Conservation (phyloP, 1,140 invertebrate genomes). For the Drosophila triauraria region DNA sequence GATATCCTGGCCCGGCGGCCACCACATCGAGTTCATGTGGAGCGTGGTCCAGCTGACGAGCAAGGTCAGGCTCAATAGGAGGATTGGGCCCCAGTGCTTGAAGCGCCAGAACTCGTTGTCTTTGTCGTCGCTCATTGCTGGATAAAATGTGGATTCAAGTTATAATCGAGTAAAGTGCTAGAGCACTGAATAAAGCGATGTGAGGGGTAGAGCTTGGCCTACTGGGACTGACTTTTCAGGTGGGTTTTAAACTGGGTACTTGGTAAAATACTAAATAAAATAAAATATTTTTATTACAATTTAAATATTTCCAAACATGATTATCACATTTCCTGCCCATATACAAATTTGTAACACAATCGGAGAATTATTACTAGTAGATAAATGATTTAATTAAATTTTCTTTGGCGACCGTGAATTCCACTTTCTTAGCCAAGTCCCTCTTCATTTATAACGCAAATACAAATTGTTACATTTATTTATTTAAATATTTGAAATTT, state of each 20-base stretch:
- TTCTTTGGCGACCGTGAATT: too few species aligned
- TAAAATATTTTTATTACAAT: too few species aligned
- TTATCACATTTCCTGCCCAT: background rate
- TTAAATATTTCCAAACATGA: too few species aligned
- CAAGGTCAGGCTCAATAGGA: background rate
- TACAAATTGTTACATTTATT: too few species aligned
- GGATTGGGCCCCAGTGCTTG: slow-evolving; percentile 56
- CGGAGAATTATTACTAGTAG: background rate
- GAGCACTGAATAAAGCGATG: background rate
- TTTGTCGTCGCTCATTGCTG: background rate
- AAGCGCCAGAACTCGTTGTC: slow-evolving; percentile 37
- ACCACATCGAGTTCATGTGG: slow-evolving; percentile 48
- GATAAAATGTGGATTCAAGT: background rate
- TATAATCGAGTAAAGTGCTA: background rate
- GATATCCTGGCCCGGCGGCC: slow-evolving; percentile 2
- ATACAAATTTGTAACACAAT: background rate
- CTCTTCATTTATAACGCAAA: too few species aligned
- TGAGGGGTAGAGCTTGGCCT: background rate
- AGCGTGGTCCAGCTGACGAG: slow-evolving; percentile 10
- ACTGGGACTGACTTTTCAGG: background rate
- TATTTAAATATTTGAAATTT: too few species aligned
- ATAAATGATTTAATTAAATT: too few species aligned
- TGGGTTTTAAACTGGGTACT: background rate
- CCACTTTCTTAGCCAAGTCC: too few species aligned
- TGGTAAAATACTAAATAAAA: too few species aligned